Percentiles rank a stretch among this genome's conserved stretches.
phyloP scores from a whole-genome alignment of 1,140 invertebrate genomes.

The Trachymyrmex septentrionalis region DNA sequence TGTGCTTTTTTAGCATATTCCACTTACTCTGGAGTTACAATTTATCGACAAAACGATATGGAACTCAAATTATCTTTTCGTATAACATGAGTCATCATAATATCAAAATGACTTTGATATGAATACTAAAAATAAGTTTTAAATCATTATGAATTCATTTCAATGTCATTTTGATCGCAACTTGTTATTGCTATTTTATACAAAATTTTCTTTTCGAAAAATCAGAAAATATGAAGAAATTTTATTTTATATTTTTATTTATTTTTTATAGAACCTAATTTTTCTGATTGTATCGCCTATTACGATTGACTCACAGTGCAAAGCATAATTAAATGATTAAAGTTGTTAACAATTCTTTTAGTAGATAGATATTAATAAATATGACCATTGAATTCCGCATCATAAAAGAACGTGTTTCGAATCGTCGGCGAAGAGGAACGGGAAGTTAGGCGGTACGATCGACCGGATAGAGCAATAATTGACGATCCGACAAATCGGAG shows the following conservation, averaged over 20 bases:
- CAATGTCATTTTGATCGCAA: too few species aligned
- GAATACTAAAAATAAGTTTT: too few species aligned
- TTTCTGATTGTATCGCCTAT: neutral
- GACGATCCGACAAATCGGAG: constrained; percentile 69
- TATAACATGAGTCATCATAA: too few species aligned
- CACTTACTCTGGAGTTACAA: neutral
- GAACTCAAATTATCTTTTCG: neutral
- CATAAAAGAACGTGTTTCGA: constrained; percentile 9
- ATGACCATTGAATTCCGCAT: neutral
- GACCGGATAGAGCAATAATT: constrained; percentile 80
- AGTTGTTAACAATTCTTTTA: neutral
- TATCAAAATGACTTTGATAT: too few species aligned
- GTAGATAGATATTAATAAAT: neutral
- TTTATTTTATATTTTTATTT: neutral
- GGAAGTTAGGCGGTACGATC: constrained; percentile 60
- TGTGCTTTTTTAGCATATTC: too few species aligned
- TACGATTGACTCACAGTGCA: neutral
- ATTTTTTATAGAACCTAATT: neutral
- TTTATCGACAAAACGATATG: neutral
- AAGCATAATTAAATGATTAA: neutral
- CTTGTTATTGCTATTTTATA: neutral
- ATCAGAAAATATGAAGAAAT: neutral
- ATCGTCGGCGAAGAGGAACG: constrained; percentile 10
- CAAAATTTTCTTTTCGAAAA: neutral
- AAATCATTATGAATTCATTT: too few species aligned